Percentiles rank a stretch among this genome's conserved stretches.
These are phyloP conservation scores for Cavia aperea DNA, from an alignment of 2,113 vertebrate genomes.

Conservation along the genomic window DNA sequence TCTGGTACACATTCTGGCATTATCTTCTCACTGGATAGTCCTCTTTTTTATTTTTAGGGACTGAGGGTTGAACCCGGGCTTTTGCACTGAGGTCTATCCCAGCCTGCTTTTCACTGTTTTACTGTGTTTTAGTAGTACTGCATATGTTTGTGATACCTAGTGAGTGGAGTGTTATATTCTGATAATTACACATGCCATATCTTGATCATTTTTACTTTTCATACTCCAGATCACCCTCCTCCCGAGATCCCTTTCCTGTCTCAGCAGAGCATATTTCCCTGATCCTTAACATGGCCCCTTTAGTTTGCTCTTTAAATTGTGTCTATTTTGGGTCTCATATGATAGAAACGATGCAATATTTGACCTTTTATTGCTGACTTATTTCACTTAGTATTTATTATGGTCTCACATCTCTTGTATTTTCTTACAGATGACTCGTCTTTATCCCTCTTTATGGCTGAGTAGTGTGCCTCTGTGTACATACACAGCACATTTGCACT, in stretches of 20 bases:
- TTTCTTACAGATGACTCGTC: not conserved
- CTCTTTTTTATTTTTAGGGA: not conserved
- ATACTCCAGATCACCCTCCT: not conserved
- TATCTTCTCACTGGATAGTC: not conserved
- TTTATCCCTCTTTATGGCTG: not conserved
- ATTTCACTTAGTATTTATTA: not conserved
- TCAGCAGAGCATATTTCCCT: not conserved
- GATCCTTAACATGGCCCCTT: not conserved
- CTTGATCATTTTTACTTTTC: not conserved
- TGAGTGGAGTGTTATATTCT: not conserved
- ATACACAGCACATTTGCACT: not conserved
- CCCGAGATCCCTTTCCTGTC: not conserved
- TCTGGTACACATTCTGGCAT: not conserved
- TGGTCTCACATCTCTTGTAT: not conserved
- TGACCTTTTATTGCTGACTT: not conserved
- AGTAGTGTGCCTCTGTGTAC: not conserved
- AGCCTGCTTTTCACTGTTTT: not conserved
- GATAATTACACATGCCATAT: not conserved
- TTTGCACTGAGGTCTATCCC: not conserved
- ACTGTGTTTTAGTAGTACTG: not conserved
- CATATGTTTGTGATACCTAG: not conserved
- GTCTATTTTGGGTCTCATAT: not conserved
- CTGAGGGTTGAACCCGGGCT: not conserved
- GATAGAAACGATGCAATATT: not conserved
- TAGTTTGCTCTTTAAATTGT: not conserved